These are phyloP conservation scores for Anaspis maculata DNA, from an alignment of 2,888 invertebrate genomes.

Conservation along the genomic window DNA sequence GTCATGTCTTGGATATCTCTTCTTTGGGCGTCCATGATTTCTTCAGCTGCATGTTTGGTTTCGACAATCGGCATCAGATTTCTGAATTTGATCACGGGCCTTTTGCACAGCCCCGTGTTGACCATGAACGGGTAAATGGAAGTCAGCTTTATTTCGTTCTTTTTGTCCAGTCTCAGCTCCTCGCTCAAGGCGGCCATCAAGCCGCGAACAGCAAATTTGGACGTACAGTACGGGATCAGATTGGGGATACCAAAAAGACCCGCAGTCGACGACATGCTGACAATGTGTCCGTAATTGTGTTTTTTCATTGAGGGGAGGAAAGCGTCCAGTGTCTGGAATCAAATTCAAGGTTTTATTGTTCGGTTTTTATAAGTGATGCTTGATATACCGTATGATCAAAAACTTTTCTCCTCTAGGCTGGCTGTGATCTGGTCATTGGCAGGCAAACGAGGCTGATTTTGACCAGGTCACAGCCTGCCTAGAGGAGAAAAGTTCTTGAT, in stretches of 20 bases:
- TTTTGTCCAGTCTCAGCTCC: slow-evolving; percentile 53
- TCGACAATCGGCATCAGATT: slow-evolving; percentile 54
- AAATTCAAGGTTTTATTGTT: neutral
- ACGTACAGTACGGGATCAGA: slow-evolving; percentile 72
- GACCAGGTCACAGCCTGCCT: too few relatives aligned
- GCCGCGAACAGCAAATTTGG: slow-evolving; percentile 76
- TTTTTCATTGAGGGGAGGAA: slow-evolving; percentile 71
- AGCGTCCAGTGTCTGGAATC: slow-evolving; percentile 57
- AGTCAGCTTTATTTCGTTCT: slow-evolving; percentile 63
- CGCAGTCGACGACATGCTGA: slow-evolving; percentile 68
- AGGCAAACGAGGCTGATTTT: too few relatives aligned
- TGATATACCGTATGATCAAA: too few relatives aligned
- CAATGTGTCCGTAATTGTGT: slow-evolving; percentile 67
- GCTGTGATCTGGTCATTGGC: too few relatives aligned
- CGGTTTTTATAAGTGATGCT: slow-evolving; percentile 1
- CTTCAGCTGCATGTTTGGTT: slow-evolving; percentile 54
- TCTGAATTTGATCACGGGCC: slow-evolving; percentile 63
- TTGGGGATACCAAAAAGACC: slow-evolving; percentile 65
- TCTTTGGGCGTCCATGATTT: slow-evolving; percentile 61
- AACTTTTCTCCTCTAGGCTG: too few relatives aligned
- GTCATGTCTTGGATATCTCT: slow-evolving; percentile 53
- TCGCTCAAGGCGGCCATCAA: slow-evolving; percentile 75
- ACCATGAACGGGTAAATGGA: slow-evolving; percentile 83
- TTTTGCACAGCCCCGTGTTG: slow-evolving; percentile 76
- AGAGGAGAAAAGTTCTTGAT: too few relatives aligned